A percentile compares a stretch with the other conserved stretches of the same genome.
These are phyloP conservation scores for Drosophila malerkotliana DNA, from an alignment of 1,140 invertebrate genomes.

Conservation along the genomic window DNA sequence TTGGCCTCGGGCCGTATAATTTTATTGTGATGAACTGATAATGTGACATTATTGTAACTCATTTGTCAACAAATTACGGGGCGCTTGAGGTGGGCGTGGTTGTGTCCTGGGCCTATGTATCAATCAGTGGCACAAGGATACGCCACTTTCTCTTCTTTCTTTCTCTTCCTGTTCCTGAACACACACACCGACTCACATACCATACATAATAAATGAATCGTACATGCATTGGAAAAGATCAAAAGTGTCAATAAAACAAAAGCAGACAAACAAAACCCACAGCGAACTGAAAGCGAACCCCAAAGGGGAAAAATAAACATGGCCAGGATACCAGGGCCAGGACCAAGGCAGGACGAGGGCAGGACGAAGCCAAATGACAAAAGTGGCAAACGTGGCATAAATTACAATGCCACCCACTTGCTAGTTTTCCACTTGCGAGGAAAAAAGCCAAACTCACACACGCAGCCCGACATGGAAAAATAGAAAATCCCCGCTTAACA, in stretches of 20 bases:
- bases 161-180: not conserved
- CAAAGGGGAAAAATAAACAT: constrained; percentile 9
- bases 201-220: constrained; percentile 75
- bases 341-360: not conserved
- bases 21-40: constrained; percentile 82
- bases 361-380: constrained; percentile 69
- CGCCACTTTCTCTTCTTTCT: not conserved
- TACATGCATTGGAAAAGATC: constrained; percentile 74
- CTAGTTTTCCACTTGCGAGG: constrained; percentile 14
- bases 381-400: constrained; percentile 81
- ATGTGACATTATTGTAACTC: constrained; percentile 81
- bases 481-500: constrained; percentile 19
- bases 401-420: constrained; percentile 45
- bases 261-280: constrained; percentile 62
- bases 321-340: not conserved
- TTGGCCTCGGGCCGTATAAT: constrained; percentile 61
- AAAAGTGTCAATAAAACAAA: constrained; percentile 82
- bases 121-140: constrained; percentile 61
- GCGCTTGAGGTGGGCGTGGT: constrained; percentile 46
- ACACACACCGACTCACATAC: not conserved
- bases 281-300: constrained; percentile 24
- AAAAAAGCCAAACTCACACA: not conserved
- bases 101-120: constrained; percentile 56
- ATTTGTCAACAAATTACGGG: constrained; percentile 81
- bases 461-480: not conserved